Conservation (phyloP, 1,140 invertebrate species). For the Augochlora pura region DNA sequence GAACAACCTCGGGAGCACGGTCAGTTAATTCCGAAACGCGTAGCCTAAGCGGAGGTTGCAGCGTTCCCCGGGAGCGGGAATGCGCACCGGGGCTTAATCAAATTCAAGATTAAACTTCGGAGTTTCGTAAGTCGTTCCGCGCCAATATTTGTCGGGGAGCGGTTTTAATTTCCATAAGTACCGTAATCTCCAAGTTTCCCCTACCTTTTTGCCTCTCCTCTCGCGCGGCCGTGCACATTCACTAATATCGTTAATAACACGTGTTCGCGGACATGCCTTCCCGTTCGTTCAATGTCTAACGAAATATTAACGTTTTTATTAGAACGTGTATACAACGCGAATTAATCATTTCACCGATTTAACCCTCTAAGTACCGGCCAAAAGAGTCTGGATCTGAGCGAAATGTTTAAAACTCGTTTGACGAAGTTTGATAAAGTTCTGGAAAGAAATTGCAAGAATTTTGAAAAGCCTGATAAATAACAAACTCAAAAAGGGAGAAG, state of each 20-base stretch:
- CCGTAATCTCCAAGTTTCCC: constrained; percentile 62
- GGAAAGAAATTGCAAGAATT: too few relatives aligned
- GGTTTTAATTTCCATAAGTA: constrained; percentile 78
- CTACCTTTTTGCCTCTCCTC: constrained; percentile 21
- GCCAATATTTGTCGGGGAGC: constrained; percentile 71
- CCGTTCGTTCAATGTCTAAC: constrained; percentile 40
- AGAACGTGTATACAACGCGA: too few relatives aligned
- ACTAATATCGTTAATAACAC: constrained; percentile 30
- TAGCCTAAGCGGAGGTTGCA: not conserved
- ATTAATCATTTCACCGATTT: too few relatives aligned
- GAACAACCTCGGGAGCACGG: constrained; percentile 58
- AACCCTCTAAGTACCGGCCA: too few relatives aligned
- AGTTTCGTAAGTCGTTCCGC: constrained; percentile 67
- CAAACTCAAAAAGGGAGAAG: too few relatives aligned
- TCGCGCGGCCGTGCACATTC: not conserved
- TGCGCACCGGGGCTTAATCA: constrained; percentile 66
- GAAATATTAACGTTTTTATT: constrained; percentile 72
- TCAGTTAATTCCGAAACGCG: constrained; percentile 66
- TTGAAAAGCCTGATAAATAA: too few relatives aligned
- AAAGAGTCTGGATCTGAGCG: too few relatives aligned
- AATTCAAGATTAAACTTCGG: constrained; percentile 74
- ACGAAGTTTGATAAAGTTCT: too few relatives aligned
- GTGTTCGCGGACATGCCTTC: constrained; percentile 11
- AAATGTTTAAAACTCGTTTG: too few relatives aligned
- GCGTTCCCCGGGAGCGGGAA: constrained; percentile 20